Evolutionary conservation across 2,113 vertebrate genomes (phyloP).

Genomic region (Bubo scandiacus): DNA sequence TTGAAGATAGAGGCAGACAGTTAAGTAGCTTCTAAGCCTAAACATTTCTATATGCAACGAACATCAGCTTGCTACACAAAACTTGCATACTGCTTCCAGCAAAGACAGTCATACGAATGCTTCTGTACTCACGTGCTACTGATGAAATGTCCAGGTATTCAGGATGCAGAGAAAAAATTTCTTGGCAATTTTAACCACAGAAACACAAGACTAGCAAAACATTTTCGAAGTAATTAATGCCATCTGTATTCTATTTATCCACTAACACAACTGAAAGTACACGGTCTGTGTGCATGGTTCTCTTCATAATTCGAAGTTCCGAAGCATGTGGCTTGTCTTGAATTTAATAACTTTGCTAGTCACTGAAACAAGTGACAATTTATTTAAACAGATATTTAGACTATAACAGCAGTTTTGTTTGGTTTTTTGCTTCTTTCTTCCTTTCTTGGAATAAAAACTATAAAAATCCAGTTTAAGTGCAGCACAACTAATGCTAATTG

Average conservation of each 20-base stretch:
- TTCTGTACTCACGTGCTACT: not conserved
- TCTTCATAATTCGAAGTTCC: slow-evolving; percentile 37
- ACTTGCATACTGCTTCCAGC: not conserved
- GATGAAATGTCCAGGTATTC: not conserved
- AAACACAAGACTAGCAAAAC: slow-evolving; percentile 8
- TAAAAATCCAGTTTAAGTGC: slow-evolving; percentile 12
- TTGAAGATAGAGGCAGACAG: not conserved
- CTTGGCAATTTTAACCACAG: not conserved
- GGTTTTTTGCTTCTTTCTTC: not conserved
- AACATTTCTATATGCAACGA: not conserved
- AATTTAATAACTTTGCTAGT: slow-evolving; percentile 22
- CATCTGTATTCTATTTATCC: not conserved
- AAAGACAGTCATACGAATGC: not conserved
- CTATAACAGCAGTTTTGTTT: not conserved
- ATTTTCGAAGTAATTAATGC: not conserved
- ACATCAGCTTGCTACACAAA: not conserved
- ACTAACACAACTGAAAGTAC: slow-evolving; percentile 19
- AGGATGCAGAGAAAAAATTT: not conserved
- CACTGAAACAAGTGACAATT: slow-evolving; percentile 17
- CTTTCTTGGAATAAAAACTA: not conserved
- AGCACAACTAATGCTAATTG: slow-evolving; percentile 42
- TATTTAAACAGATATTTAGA: slow-evolving; percentile 43
- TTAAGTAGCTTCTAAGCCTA: not conserved
- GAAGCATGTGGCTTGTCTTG: not conserved
- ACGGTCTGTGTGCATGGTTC: not conserved